Base-by-base conservation (phyloP, 2,888 invertebrate species). In the Pegoplata infirma region DNA sequence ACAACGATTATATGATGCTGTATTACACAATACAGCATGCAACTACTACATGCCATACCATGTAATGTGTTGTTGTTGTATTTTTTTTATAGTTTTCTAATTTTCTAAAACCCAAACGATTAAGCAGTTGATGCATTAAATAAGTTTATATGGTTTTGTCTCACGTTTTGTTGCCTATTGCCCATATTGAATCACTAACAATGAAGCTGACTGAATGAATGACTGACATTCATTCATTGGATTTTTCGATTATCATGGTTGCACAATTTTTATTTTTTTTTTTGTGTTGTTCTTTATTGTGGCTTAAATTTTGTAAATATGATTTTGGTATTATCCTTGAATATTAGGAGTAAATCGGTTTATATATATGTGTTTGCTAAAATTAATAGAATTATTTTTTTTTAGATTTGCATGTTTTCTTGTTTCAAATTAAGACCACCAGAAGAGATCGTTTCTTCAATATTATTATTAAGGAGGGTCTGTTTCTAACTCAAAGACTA, bases 131-230 rank as follows among this genome's bases (percentile, higher is more conserved):
- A 71, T 66, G 74, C 71, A 49, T 67, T 79, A 63, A 79, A 79
- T 79, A 55, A 61, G 49, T 16, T 79, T 75, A 61, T 44, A 16
- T 49, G 53, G 7, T 46, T 53, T 61, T 69, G 74, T 66, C 74
- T 71, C 74, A 79, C 78, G 74, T 75, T 56, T n/a, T 61, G 59
- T 59, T 78, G 68, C 64, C 59, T 40, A 74, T 74, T n/a, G n/a
- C n/a, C n/a, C n/a, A n/a, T n/a, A 61, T 49, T 73, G 68, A 58
- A 17, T 47, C n/a, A n/a, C n/a, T n/a, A 47, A 63, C 36, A 40
- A 40, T n/a, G 12, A n/a, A 40, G n/a, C n/a, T n/a, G n/a, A n/a
- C 19, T 40, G 16, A 49, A 17, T 49, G 56, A 3, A 32, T 25
- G 23, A 59, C 17, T 46, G 59, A 47, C n/a, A n/a, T n/a, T n/a